Evolutionary conservation across 2,888 invertebrate species (phyloP).

Genomic region (Endomychus coccineus): DNA sequence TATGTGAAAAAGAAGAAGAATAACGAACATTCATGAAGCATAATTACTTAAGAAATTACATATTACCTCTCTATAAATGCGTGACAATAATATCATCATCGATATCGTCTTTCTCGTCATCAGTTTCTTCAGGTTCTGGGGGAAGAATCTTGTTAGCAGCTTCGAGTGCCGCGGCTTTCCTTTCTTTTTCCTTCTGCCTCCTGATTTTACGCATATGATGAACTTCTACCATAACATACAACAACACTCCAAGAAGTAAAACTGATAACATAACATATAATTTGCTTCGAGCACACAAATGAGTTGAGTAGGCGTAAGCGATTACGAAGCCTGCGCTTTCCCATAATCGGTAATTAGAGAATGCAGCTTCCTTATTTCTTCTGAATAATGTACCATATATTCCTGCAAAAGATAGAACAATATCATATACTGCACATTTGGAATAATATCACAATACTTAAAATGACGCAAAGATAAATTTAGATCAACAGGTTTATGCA

Average conservation of each 20-base stretch:
- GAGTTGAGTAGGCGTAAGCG: constrained; percentile 83
- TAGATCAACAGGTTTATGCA: no score
- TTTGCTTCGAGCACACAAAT: constrained; percentile 78
- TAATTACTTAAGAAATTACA: neutral
- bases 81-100: constrained; percentile 84
- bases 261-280: constrained; percentile 77
- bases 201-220: constrained; percentile 74
- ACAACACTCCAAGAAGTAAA: constrained; percentile 62
- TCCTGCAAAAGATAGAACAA: constrained; percentile 58
- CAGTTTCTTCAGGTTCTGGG: constrained; percentile 64
- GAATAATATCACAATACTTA: no score
- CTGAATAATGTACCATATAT: constrained; percentile 80
- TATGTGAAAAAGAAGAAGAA: no score
- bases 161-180: constrained; percentile 56
- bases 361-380: constrained; percentile 85
- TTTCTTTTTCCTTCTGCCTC: constrained; percentile 60
- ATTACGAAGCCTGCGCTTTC: constrained; percentile 86
- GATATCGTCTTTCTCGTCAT: constrained; percentile 80
- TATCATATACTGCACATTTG: no score
- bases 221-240: constrained; percentile 75
- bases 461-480: no score
- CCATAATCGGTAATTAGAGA: constrained; percentile 86
- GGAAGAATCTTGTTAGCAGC: constrained; percentile 41
- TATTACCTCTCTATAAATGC: constrained; percentile 54
- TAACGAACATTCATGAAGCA: no score